phyloP scores from a whole-genome alignment of 2,113 vertebrate species.

The Ondatra zibethicus region DNA sequence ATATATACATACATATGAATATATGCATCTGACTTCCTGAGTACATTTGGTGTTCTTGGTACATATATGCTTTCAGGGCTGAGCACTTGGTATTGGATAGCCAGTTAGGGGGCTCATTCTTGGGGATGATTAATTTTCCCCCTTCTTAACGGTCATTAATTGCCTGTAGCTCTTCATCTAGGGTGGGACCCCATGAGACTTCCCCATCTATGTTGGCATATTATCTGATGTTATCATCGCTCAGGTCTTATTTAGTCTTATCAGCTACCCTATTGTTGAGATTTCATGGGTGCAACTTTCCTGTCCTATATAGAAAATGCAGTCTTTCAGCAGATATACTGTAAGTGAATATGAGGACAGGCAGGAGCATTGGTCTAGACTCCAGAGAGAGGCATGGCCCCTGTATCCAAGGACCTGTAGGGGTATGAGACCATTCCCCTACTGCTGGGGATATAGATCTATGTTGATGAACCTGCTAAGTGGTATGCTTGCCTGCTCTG shows the following conservation, averaged over 20 bases:
- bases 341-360: accelerated
- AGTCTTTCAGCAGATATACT: background rate
- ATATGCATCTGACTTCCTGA: background rate
- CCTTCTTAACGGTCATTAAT: background rate
- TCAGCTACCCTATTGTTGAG: background rate
- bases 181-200: background rate
- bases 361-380: accelerated
- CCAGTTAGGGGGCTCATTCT: background rate
- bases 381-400: accelerated
- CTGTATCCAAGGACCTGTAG: background rate
- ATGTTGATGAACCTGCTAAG: background rate
- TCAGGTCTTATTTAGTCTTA: background rate
- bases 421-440: background rate
- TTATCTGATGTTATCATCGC: background rate
- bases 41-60: background rate
- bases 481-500: background rate
- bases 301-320: background rate
- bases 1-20: background rate
- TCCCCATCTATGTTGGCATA: background rate
- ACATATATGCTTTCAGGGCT: background rate
- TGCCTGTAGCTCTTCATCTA: background rate
- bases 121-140: background rate
- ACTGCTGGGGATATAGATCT: background rate
- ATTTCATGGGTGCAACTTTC: background rate
- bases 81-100: background rate